Evolutionary conservation across 1,140 invertebrate genomes (phyloP).

Genomic region (Drosophila suzukii): DNA sequence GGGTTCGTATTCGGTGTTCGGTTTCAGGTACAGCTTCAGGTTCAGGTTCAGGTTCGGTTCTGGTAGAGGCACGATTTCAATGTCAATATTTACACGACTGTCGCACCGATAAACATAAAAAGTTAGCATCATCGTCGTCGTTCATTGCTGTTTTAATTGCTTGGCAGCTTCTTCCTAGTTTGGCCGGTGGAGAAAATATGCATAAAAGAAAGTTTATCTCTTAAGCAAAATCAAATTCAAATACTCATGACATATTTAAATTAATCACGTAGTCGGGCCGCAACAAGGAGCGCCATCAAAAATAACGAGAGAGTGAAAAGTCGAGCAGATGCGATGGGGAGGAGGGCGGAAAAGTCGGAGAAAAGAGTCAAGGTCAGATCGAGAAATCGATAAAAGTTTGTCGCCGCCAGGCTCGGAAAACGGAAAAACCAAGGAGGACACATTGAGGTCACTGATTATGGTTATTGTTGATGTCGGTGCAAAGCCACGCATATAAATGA

Average conservation of each 20-base stretch:
- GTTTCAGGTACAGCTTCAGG: slow-evolving; percentile 37
- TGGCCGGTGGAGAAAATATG: slow-evolving; percentile 34
- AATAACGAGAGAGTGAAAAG: slow-evolving; percentile 15
- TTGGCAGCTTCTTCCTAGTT: slow-evolving; percentile 32
- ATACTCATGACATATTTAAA: slow-evolving; percentile 44
- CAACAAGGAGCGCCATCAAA: slow-evolving; percentile 27
- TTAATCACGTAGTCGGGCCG: slow-evolving; percentile 21
- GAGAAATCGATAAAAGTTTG: slow-evolving; percentile 61
- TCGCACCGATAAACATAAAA: slow-evolving; percentile 53
- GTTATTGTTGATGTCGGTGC: slow-evolving; percentile 26
- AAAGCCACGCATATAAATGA: slow-evolving; percentile 15
- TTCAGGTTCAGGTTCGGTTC: slow-evolving; percentile 16
- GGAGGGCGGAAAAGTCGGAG: slow-evolving; percentile 2
- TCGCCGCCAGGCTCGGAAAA: slow-evolving; percentile 29
- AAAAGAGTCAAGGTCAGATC: slow-evolving; percentile 49
- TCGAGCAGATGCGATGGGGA: slow-evolving; percentile 16
- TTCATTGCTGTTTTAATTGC: slow-evolving; percentile 45
- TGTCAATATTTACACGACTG: slow-evolving; percentile 74
- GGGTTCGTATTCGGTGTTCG: slow-evolving; percentile 24
- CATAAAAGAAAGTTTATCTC: slow-evolving; percentile 53
- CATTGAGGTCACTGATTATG: slow-evolving; percentile 35
- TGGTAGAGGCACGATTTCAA: slow-evolving; percentile 57
- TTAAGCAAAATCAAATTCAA: slow-evolving; percentile 39
- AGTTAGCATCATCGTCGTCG: slow-evolving; percentile 31
- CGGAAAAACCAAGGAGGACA: slow-evolving; percentile 37